Evolutionary conservation across 2,888 invertebrate genomes (phyloP).

Genomic region (Mycalesis mineus): DNA sequence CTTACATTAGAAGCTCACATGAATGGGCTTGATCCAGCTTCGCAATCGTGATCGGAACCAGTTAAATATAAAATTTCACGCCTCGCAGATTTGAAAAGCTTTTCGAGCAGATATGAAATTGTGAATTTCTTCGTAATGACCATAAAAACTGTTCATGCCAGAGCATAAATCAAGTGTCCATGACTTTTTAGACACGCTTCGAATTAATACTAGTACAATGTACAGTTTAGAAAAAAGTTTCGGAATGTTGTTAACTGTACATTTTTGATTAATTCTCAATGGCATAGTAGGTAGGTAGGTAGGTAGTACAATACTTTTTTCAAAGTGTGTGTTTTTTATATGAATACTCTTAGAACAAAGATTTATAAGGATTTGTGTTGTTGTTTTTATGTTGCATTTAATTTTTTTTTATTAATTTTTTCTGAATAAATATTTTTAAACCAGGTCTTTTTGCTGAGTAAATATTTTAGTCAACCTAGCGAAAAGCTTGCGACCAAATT

Average conservation of each 20-base stretch:
- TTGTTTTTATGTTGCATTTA: no score
- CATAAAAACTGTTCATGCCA: slow-evolving; percentile 18
- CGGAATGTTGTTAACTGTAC: neutral
- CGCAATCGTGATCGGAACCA: slow-evolving; percentile 51
- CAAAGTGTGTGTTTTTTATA: no score
- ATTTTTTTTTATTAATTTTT: no score
- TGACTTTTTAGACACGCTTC: slow-evolving; percentile 1
- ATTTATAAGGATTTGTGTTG: no score
- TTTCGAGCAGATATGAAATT: slow-evolving; percentile 29
- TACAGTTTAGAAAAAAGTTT: neutral
- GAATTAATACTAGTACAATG: neutral
- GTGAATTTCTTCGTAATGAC: slow-evolving; percentile 16
- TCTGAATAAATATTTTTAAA: no score
- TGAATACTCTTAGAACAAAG: no score
- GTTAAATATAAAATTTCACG: slow-evolving; percentile 69
- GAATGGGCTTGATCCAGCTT: slow-evolving; percentile 29
- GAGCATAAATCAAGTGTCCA: slow-evolving; percentile 11
- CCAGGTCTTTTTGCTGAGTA: no score
- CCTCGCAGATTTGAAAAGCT: slow-evolving; percentile 50
- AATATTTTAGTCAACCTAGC: no score
- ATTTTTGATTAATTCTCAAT: no score
- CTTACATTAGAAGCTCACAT: slow-evolving; percentile 18
- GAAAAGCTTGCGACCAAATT: no score
- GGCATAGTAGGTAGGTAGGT: no score
- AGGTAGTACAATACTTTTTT: no score